Evolutionary conservation across 2,888 invertebrate species (phyloP), one percentile per base, ranked within the genome.

Genomic region (Liodrosophila aerea): DNA sequence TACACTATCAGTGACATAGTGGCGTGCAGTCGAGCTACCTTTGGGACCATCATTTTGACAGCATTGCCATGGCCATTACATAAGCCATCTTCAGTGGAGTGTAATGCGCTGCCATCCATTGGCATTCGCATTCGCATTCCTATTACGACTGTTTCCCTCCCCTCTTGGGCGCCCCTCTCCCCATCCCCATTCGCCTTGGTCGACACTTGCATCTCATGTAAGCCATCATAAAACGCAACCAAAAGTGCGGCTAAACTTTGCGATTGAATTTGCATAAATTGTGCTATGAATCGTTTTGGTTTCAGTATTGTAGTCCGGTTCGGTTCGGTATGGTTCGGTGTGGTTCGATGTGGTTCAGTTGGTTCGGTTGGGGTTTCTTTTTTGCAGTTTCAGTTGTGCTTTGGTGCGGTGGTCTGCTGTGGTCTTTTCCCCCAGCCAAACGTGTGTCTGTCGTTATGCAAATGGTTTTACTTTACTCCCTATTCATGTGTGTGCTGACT

Each of bases 221-320:
- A 75, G 73, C 75, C 70, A 67, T 73, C 76, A 78, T 73, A 73
- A 73, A 77, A 69, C 53, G 66, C 72, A 68, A 73, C 69, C 80
- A 76, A 85, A 78, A 77, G 75, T 77, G 74, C 84, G 81, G 85
- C 76, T 77, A 73, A 85, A 85, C 77, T 85, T 76, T 83, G 74
- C 84, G 74, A 87, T 85, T 87, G 87, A 83, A 85, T 85, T 85
- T 85, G 78, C 85, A 85, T 85, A 87, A 85, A 85, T 84, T 85
- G 85, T 54, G 76, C 56, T 18, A 50, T 49, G 67, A 45, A 67
- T 69, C 70, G 70, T 34, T 58, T 52, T 50, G 41, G 53, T 53
- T 60, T 47, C 62, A 15, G 52, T 22, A 22, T 2, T 22, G 22
- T 5, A 22, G 22, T 22, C 22, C 22, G 22, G 2, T 62, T 30